Conservation (phyloP, 2,113 vertebrate genomes). For the Micronycteris hirsuta region DNA sequence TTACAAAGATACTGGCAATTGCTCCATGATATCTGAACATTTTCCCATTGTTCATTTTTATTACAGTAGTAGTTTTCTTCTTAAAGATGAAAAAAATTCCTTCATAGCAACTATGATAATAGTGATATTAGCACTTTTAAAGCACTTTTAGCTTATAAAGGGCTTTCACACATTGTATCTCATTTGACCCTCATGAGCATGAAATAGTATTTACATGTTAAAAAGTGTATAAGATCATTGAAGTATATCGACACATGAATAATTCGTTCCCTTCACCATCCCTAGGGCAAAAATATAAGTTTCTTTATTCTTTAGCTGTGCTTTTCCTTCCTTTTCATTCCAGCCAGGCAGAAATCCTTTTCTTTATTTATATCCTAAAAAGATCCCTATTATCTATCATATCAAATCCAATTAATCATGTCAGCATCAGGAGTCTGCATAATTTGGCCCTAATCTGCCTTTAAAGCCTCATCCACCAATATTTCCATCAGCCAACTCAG, state of each 20-base stretch:
- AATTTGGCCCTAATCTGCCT: not conserved
- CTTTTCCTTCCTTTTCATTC: not conserved
- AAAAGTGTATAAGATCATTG: not conserved
- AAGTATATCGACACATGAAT: not conserved
- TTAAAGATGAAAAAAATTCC: not conserved
- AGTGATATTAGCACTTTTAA: not conserved
- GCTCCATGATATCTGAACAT: not conserved
- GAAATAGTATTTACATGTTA: not conserved
- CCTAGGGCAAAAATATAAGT: not conserved
- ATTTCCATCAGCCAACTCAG: not conserved
- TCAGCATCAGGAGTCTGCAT: not conserved
- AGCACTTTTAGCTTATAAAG: not conserved
- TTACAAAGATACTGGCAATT: not conserved
- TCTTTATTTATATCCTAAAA: not conserved
- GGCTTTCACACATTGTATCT: not conserved
- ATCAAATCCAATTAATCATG: not conserved
- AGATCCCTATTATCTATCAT: not conserved
- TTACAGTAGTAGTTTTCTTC: not conserved
- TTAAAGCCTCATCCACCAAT: not conserved
- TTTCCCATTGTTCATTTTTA: constrained; percentile 12
- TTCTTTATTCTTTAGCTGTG: not conserved
- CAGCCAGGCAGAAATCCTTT: not conserved
- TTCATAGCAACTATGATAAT: not conserved
- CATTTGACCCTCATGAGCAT: not conserved
- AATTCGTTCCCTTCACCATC: not conserved